phyloP scores from a whole-genome alignment of 2,113 vertebrate species.

The Mormyrus iriodes region DNA sequence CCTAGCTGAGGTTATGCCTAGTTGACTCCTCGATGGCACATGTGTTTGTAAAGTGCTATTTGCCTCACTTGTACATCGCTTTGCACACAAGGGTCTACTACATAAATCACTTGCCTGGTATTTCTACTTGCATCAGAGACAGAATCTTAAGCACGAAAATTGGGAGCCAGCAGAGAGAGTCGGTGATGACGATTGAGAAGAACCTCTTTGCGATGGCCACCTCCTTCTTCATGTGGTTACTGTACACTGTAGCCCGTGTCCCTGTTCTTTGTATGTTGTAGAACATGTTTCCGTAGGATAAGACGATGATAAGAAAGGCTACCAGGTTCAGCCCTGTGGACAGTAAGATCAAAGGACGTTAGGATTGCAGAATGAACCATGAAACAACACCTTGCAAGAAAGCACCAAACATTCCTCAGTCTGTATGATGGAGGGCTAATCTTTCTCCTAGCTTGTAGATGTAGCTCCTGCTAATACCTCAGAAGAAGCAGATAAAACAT shows the following conservation, averaged over 20 bases:
- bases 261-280: slow-evolving; percentile 84
- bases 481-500: neutral
- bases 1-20: neutral
- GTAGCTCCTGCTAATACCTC: neutral
- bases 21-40: neutral
- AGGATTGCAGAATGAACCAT: neutral
- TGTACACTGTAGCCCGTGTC: slow-evolving; percentile 78
- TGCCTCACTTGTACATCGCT: neutral
- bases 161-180: slow-evolving; percentile 94
- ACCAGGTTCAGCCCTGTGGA: slow-evolving; percentile 83
- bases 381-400: neutral
- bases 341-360: slow-evolving; percentile 20
- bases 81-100: neutral
- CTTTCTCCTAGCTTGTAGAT: neutral
- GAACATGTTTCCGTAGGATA: slow-evolving; percentile 96
- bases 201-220: slow-evolving; percentile 89
- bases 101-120: slow-evolving; percentile 60
- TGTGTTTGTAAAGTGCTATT: neutral
- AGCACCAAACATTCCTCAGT: neutral
- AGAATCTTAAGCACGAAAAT: slow-evolving; percentile 94
- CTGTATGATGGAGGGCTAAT: neutral
- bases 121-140: slow-evolving; percentile 87
- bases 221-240: slow-evolving; percentile 88
- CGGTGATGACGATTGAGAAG: slow-evolving; percentile 95
- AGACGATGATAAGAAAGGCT: slow-evolving; percentile 88